A percentile compares a stretch with the other conserved stretches of the same genome.
Evolutionary conservation across 1,140 invertebrate species (phyloP).

Genomic region (Trichonephila clavata): DNA sequence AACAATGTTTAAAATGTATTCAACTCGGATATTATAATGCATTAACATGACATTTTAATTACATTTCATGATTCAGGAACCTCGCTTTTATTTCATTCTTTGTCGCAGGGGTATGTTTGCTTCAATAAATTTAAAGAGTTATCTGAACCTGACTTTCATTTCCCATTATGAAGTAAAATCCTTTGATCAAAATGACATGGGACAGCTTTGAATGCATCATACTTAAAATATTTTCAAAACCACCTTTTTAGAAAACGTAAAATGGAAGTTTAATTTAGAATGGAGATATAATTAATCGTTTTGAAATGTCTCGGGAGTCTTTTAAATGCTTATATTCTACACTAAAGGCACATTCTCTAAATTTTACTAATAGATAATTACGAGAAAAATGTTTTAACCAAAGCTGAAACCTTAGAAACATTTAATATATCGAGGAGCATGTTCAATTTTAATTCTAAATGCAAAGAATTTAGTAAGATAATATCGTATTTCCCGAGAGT

Average conservation of each 20-base stretch:
- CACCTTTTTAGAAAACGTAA: neutral
- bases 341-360: neutral
- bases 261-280: neutral
- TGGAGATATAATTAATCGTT: neutral
- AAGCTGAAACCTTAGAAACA: neutral
- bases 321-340: neutral
- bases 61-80: neutral
- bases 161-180: neutral
- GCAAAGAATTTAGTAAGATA: neutral
- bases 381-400: neutral
- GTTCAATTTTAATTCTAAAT: neutral
- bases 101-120: neutral
- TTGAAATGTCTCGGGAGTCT: neutral
- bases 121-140: neutral
- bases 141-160: neutral
- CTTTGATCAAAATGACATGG: neutral
- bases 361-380: neutral
- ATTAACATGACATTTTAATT: neutral
- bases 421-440: neutral
- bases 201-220: neutral
- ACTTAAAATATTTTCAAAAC: neutral
- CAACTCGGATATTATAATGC: neutral
- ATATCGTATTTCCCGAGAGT: neutral
- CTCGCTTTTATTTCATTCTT: neutral
- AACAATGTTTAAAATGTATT: neutral